Conservation (phyloP, 1,140 invertebrate species). For the Drosophila azteca region DNA sequence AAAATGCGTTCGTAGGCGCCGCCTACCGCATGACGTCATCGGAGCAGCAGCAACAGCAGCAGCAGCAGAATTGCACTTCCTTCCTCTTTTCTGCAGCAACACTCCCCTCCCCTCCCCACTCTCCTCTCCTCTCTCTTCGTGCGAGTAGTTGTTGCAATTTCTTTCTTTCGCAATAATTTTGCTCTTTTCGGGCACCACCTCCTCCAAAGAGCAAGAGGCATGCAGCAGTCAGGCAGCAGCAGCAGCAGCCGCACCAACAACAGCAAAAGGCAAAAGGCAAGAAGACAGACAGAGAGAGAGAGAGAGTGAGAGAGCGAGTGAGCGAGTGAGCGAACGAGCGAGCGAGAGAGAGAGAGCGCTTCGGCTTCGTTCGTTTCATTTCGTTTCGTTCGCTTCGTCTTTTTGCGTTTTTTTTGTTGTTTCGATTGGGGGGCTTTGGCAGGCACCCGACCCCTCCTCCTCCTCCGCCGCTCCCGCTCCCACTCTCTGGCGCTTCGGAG, state of each 20-base stretch:
- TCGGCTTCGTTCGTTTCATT: conserved; percentile 32
- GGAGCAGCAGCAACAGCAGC: conserved; percentile 22
- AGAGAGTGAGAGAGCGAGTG: background rate
- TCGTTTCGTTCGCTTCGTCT: conserved; percentile 32
- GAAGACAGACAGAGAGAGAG: no score
- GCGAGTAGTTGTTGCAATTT: conserved; percentile 31
- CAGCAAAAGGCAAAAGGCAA: background rate
- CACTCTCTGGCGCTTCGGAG: conserved; percentile 7
- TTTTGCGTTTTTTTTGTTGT: conserved; percentile 23
- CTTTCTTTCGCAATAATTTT: conserved; percentile 18
- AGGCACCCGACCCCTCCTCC: background rate
- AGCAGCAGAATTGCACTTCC: conserved; percentile 51
- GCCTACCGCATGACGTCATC: conserved; percentile 73
- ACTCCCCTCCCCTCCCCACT: conserved; percentile 30
- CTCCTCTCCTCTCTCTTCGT: conserved; percentile 40
- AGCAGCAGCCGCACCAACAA: background rate
- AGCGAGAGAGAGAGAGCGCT: conserved; percentile 40
- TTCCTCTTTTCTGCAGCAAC: conserved; percentile 44
- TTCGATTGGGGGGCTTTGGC: background rate
- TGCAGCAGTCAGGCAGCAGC: background rate
- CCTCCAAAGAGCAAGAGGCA: no score
- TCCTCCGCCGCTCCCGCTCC: background rate
- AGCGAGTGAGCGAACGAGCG: background rate
- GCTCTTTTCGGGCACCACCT: no score
- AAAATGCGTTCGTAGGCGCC: conserved; percentile 77